These are phyloP conservation scores for Procavia capensis DNA, from an alignment of 2,113 vertebrate genomes.

Conservation along the genomic window DNA sequence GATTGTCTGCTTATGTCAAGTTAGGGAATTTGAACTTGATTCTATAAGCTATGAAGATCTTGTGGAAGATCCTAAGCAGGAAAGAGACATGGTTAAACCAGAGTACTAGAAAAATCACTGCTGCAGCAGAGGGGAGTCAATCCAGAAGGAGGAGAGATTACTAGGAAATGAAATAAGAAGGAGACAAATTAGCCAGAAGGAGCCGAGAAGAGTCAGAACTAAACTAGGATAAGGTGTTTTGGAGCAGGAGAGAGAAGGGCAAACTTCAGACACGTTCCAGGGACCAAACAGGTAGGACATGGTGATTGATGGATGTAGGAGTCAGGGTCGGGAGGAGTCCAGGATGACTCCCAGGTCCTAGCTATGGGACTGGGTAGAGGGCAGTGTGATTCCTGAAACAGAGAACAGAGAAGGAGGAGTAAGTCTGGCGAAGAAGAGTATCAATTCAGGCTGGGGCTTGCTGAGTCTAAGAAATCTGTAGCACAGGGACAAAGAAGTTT, in stretches of 20 bases:
- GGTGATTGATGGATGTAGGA: neutral
- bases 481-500: neutral
- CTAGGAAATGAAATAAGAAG: neutral
- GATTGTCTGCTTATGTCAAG: neutral
- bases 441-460: slow-evolving; percentile 71
- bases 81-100: neutral
- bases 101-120: neutral
- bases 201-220: neutral
- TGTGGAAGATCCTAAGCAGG: neutral
- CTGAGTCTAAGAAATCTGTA: neutral
- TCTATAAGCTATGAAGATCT: neutral
- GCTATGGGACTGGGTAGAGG: neutral
- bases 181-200: neutral
- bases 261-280: neutral
- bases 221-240: neutral
- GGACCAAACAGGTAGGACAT: neutral
- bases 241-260: neutral
- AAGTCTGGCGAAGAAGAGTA: slow-evolving; percentile 60
- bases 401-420: slow-evolving; percentile 60
- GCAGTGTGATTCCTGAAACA: slow-evolving; percentile 72
- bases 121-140: neutral
- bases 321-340: neutral
- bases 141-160: neutral
- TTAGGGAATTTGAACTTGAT: neutral
- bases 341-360: slow-evolving; percentile 40